Percentiles rank a stretch among this genome's conserved stretches.
Conservation (phyloP, 2,113 vertebrate genomes). For the Elgaria multicarinata region DNA sequence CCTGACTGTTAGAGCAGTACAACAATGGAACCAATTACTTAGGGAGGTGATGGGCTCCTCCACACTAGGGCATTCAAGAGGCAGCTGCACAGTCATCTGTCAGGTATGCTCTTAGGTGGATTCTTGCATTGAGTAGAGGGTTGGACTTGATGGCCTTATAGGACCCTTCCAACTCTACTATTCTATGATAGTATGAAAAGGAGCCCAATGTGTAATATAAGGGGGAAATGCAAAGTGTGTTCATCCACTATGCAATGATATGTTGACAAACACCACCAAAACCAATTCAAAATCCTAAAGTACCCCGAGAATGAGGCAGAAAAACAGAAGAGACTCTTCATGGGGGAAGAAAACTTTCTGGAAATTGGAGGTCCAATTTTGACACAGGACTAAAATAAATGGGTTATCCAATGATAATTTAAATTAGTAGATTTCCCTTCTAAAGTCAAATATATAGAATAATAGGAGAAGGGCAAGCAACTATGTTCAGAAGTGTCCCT, state of each 20-base stretch:
- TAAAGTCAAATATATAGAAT: background rate
- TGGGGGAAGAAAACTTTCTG: too few relatives aligned
- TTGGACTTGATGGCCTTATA: too few relatives aligned
- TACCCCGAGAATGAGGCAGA: background rate
- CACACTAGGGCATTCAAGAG: too few relatives aligned
- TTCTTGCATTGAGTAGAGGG: too few relatives aligned
- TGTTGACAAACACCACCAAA: background rate
- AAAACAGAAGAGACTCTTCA: background rate
- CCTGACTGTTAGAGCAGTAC: too few relatives aligned
- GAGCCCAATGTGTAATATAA: background rate
- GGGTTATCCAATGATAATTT: background rate
- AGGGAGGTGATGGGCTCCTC: too few relatives aligned
- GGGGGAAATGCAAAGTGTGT: background rate
- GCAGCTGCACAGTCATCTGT: too few relatives aligned
- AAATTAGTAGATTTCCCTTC: background rate
- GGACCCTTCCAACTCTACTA: too few relatives aligned
- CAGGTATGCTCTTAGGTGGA: too few relatives aligned
- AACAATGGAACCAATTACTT: too few relatives aligned
- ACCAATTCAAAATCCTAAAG: background rate
- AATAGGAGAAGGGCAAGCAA: background rate
- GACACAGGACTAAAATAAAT: background rate
- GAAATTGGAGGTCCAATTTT: background rate
- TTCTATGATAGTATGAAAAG: too few relatives aligned
- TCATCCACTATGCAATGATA: background rate
- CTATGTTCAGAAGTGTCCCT: background rate